Conservation (phyloP, 2,888 invertebrate species). For the Stenchaetothrips biformis region DNA sequence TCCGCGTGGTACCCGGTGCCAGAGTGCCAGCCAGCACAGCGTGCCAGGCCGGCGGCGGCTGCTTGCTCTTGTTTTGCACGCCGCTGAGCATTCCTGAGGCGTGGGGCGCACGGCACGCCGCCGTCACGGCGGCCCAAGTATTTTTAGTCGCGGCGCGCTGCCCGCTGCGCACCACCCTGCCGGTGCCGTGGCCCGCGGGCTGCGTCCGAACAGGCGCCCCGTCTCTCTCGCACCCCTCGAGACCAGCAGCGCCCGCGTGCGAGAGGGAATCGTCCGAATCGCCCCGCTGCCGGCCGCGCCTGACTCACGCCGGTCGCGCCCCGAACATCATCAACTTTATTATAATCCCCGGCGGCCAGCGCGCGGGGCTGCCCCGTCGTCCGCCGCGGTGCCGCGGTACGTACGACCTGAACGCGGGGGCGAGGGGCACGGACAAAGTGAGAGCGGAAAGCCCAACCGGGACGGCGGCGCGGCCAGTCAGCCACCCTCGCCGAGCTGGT, state of each 20-base stretch:
- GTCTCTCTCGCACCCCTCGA: background rate
- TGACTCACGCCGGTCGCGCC: background rate
- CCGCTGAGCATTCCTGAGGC: conserved; percentile 1
- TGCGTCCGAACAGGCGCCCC: background rate
- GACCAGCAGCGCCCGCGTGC: background rate
- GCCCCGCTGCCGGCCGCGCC: no score
- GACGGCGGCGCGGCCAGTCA: no score
- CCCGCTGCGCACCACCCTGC: background rate
- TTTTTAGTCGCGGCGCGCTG: background rate
- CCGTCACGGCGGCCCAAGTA: background rate
- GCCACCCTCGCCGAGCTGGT: no score
- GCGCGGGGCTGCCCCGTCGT: background rate
- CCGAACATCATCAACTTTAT: background rate
- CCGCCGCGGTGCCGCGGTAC: background rate
- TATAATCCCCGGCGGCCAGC: background rate
- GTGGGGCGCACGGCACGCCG: background rate
- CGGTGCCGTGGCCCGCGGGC: background rate
- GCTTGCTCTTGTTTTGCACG: conserved; percentile 10
- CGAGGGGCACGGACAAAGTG: background rate
- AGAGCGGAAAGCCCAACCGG: no score
- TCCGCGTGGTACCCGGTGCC: background rate
- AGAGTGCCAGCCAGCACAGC: background rate
- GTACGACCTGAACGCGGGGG: background rate
- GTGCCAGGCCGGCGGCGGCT: background rate
- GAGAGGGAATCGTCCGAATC: no score